Base-by-base conservation (phyloP, 2,797 vertebrate species). In the Onychomys arenicola region DNA sequence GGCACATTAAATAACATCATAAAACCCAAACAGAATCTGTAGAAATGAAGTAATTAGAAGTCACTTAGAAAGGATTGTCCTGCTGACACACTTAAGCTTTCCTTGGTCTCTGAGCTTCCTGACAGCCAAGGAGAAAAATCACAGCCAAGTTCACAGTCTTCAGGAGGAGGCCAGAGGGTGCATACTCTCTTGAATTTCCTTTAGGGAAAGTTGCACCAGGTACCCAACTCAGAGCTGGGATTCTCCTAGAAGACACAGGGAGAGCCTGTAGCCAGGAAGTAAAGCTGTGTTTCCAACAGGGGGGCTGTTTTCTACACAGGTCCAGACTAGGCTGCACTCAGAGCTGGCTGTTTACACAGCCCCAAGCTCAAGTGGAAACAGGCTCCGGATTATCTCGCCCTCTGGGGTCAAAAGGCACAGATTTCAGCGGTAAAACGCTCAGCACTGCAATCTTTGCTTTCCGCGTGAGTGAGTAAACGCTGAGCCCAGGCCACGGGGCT, bases 401-500 rank as follows among this genome's bases (percentile, higher is more conserved):
- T 98, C 98, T 94, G 97, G 98, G 98, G 98, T 98, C 98, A 98
- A 97, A 98, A 98, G 98, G 96, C 98, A 97, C 97, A 97, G 97
- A 98, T 98, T 98, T 98, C 97, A 98, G 98, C 89, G 80, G 97
- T 97, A 97, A 97, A 98, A 98, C 97, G 98, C 98, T 98, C 98
- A 98, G 96, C 95, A 87, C 97, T 97, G 98, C 98, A 98, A 97
- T 96, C 97, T 98, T 97, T 67, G 84, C 77, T 86, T 99, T 99
- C 99, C 98, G 98, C 99, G 98, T 99, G 99, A 99, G 98, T 99
- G 98, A 98, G 96, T 61, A 98, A 98, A 97, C 96, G 95, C 97
- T 97, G 97, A 97, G 98, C 97, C 90, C 75, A 29, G 83, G 73
- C 94, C 71, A 17, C 16, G 2, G 86, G 96, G 34, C 85, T 57